Percentiles rank a stretch among this genome's conserved stretches.
phyloP scores from a whole-genome alignment of 2,888 invertebrate genomes.

The Lasius platythorax region DNA sequence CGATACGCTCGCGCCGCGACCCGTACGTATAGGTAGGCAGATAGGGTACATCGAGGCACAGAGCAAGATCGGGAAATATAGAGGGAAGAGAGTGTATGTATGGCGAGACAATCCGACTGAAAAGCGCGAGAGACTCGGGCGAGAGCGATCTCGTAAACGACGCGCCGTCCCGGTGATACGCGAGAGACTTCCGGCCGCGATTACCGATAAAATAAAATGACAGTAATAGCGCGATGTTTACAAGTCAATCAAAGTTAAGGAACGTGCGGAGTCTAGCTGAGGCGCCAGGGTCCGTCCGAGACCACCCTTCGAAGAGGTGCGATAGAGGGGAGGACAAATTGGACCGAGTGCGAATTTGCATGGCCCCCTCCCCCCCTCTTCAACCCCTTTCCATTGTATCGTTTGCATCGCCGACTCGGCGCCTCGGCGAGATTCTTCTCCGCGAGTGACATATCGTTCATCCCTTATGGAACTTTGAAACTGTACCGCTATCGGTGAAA shows the following conservation, averaged over 20 bases:
- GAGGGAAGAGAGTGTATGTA: constrained; percentile 12
- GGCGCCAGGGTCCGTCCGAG: background rate
- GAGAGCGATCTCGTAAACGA: too few relatives aligned
- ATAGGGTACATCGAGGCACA: background rate
- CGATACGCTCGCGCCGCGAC: constrained; percentile 63
- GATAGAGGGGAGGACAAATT: background rate
- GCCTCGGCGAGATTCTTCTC: background rate
- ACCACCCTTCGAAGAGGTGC: background rate
- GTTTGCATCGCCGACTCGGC: constrained; percentile 24
- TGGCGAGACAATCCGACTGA: too few relatives aligned
- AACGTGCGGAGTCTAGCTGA: background rate
- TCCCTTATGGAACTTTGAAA: constrained; percentile 4
- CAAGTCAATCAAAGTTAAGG: background rate
- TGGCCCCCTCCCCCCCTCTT: background rate
- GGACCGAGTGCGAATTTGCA: constrained; percentile 22
- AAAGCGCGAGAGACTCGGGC: too few relatives aligned
- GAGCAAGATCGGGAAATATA: constrained; percentile 45
- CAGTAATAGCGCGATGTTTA: background rate
- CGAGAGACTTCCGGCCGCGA: background rate
- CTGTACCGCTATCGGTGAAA: background rate
- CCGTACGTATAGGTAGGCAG: constrained; percentile 28
- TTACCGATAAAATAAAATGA: background rate
- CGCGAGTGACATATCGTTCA: constrained; percentile 20
- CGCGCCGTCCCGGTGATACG: background rate
- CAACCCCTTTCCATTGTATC: background rate